Evolutionary conservation across 2,797 vertebrate species (phyloP).

Genomic region (Aulostomus chinensis): DNA sequence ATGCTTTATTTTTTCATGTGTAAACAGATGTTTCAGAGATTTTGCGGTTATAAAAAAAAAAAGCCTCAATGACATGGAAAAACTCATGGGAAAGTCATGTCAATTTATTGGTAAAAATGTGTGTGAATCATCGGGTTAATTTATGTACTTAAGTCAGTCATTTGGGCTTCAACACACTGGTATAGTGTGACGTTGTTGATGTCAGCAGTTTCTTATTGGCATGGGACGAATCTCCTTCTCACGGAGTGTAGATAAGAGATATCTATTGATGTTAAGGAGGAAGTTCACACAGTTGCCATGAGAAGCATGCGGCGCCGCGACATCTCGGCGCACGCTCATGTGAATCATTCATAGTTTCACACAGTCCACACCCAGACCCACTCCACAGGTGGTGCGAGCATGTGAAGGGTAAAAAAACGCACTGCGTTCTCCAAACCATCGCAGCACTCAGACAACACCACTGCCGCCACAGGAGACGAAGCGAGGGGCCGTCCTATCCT

Average conservation of each 20-base stretch:
- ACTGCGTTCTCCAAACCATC: slow-evolving; percentile 38
- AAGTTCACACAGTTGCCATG: slow-evolving; percentile 54
- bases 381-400: slow-evolving; percentile 69
- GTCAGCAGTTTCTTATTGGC: no score
- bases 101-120: no score
- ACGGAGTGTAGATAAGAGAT: slow-evolving; percentile 38
- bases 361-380: slow-evolving; percentile 68
- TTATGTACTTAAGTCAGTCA: no score
- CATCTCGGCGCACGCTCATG: slow-evolving; percentile 48
- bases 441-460: slow-evolving; percentile 48
- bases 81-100: no score
- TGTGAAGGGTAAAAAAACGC: slow-evolving; percentile 38
- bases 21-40: no score
- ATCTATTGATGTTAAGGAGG: slow-evolving; percentile 30
- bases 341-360: slow-evolving; percentile 67
- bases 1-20: no score
- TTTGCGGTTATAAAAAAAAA: no score
- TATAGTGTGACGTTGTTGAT: no score
- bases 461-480: slow-evolving; percentile 53
- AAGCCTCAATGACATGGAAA: no score
- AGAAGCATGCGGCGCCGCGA: no score
- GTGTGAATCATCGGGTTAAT: no score
- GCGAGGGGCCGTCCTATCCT: slow-evolving; percentile 47
- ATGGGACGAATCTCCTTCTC: slow-evolving; percentile 63
- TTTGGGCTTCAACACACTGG: no score